Evolutionary conservation across 2,113 vertebrate species (phyloP).

Genomic region (Egretta garzetta): DNA sequence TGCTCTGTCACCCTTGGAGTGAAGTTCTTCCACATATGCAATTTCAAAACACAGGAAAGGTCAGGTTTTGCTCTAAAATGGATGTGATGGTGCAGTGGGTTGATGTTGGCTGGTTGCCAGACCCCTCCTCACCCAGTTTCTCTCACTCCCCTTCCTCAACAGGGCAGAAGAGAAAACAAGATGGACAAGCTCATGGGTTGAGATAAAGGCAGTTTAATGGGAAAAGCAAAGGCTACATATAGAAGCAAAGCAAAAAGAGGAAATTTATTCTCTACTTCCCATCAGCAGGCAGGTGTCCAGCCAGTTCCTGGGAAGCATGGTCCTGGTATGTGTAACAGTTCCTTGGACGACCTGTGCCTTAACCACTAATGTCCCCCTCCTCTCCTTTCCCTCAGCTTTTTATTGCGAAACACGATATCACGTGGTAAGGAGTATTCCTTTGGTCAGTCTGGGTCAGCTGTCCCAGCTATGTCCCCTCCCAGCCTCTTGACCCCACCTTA

Average conservation of each 20-base stretch:
- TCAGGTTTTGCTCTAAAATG: background rate
- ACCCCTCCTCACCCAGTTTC: background rate
- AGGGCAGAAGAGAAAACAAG: background rate
- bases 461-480: background rate
- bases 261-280: background rate
- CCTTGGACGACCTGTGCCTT: background rate
- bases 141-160: background rate
- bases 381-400: background rate
- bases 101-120: background rate
- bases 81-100: background rate
- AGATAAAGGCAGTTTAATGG: background rate
- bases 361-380: background rate
- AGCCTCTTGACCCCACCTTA: background rate
- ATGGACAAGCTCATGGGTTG: background rate
- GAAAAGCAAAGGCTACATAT: background rate
- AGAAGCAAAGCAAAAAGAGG: background rate
- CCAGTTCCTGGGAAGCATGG: background rate
- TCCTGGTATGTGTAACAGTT: accelerated
- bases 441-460: background rate
- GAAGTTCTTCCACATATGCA: no score
- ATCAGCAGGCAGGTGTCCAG: background rate
- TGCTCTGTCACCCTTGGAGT: no score
- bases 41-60: background rate
- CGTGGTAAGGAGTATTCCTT: accelerated
- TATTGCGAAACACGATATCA: background rate